Percentiles rank a stretch among this genome's conserved stretches.
phyloP scores from a whole-genome alignment of 1,140 invertebrate genomes.

The Ridgeia piscesae region DNA sequence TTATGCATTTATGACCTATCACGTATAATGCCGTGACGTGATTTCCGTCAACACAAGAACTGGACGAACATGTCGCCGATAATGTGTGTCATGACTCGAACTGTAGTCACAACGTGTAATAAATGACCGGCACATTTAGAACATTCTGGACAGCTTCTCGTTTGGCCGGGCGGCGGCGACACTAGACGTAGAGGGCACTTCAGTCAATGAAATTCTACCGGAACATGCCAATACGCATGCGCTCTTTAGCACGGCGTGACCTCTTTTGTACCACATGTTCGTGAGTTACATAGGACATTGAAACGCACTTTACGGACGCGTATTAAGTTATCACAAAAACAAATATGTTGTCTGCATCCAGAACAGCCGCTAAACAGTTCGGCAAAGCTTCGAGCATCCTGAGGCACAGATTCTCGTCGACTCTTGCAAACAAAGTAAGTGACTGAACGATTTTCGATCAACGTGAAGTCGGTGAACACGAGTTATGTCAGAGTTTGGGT shows the following conservation, averaged over 20 bases:
- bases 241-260: not conserved
- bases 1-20: no score
- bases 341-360: not conserved
- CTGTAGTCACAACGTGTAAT: not conserved
- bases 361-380: not conserved
- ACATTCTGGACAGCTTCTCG: not conserved
- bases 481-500: not conserved
- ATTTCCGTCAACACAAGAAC: not conserved
- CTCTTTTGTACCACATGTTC: conserved; percentile 5
- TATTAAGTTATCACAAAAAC: not conserved
- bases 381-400: not conserved
- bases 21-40: not conserved
- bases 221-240: not conserved
- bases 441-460: not conserved
- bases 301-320: conserved; percentile 3
- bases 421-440: conserved; percentile 1
- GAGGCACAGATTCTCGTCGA: not conserved
- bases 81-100: not conserved
- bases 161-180: not conserved
- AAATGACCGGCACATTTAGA: not conserved
- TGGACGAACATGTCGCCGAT: not conserved
- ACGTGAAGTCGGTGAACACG: not conserved
- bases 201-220: not conserved
- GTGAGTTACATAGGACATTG: not conserved
- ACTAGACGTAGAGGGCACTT: not conserved